Evolutionary conservation across 2,113 vertebrate genomes (phyloP).

Genomic region (Psammodynastes pulverulentus): DNA sequence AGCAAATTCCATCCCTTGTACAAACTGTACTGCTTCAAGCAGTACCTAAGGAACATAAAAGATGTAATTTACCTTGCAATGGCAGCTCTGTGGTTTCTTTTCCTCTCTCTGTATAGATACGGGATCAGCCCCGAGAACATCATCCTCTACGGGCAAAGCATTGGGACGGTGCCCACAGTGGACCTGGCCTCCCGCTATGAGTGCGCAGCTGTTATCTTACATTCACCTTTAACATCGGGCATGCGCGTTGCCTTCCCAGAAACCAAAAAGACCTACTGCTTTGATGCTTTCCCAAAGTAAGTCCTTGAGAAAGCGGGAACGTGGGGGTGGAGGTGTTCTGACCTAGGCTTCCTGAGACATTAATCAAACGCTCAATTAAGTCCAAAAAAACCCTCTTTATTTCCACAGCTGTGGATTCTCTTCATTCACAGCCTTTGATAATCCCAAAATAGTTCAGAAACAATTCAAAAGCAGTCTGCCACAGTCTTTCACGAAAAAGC

Average conservation of each 20-base stretch:
- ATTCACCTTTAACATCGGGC: conserved; percentile 92
- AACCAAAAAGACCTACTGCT: conserved; percentile 97
- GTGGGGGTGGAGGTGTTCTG: neutral
- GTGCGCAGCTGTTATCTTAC: conserved; percentile 91
- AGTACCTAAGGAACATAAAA: neutral
- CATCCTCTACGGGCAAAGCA: conserved; percentile 93
- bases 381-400: no score
- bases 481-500: no score
- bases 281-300: conserved; percentile 96
- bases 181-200: conserved; percentile 93
- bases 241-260: conserved; percentile 97
- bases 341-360: no score
- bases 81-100: no score
- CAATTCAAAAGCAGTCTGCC: no score
- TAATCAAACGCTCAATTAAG: no score
- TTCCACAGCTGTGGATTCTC: no score
- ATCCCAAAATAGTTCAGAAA: no score
- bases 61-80: neutral
- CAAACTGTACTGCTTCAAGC: neutral
- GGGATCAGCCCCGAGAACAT: conserved; percentile 95
- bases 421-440: no score
- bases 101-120: conserved; percentile 68
- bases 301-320: conserved; percentile 32
- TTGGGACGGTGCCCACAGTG: conserved; percentile 91
- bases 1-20: neutral